Base-by-base conservation (phyloP, 2,113 vertebrate species). In the Megaceryle torquata region DNA sequence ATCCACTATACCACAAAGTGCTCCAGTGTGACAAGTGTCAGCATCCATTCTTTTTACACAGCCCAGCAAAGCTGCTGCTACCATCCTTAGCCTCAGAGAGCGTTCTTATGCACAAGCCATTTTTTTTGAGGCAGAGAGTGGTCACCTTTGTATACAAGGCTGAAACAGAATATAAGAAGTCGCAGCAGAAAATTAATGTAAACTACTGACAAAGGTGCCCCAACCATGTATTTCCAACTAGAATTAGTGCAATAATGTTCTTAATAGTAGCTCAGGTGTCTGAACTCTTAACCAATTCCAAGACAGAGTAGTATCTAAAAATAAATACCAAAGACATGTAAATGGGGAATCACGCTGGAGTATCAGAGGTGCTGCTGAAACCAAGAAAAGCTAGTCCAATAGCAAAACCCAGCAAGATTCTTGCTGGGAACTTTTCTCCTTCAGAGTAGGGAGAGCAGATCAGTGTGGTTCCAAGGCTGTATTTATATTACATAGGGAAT, bases 1-100 rank as follows among this genome's bases (percentile, higher is more conserved):
- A n/a, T 10, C 64, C 2, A 2, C 56, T 80, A 31, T 1, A 61
- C 11, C 31, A 63, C 7, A 17, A 20, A n/a, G 16, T 0, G 1
- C 70, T 89, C n/a, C 16, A 48, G 33, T 6, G 25, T 37, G 11
- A 22, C n/a, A 53, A 68, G n/a, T 26, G 37, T 19, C 57, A 50
- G 64, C 33, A 65, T 7, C 41, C 20, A 37, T n/a, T n/a, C n/a
- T 74, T 31, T 46, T n/a, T 14, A 33, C 3, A 6, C 18, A 64
- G 59, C 31, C 21, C n/a, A 72, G n/a, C 9, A 19, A 78, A 85
- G 29, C 60, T 67, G 53, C 51, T 64, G 5, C 57, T 41, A 19
- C 31, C 43, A 48, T 16, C 44, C 41, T 61, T 18, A 39, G 54
- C 37, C 41, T 68, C 54, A 9, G 37, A 86, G 15, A 6, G 33